Evolutionary conservation across 2,888 invertebrate species (phyloP), one percentile per base, ranked within the genome.

Genomic region (Syritta pipiens): DNA sequence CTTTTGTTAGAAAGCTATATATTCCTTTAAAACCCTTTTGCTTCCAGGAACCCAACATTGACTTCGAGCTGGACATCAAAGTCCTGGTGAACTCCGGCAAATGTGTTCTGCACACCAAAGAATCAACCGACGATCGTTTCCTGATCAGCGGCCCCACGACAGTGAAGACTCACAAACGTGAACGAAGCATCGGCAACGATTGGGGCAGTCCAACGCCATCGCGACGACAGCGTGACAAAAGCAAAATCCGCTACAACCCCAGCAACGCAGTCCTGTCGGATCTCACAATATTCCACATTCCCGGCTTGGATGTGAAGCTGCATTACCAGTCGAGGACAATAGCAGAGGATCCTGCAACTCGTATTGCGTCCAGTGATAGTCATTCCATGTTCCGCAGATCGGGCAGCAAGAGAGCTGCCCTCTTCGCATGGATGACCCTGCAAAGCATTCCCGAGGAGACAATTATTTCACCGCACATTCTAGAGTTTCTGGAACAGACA

Each of bases 361-460:
- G 89, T 6, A 83, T 86, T 7, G 82, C 85, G 6, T 88, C 88
- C 62, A 37, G 81, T 2, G 84, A 88, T 5, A 83, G 84, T 42
- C 83, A 83, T 60, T 77, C 82, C 0, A 77, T 82, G 22, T 75
- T 86, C 0, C 90, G 92, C 26, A 92, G 92, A 82, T 86, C 91
- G 63, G 93, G 93, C 82, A 92, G 92, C 63, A 98, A 96, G 89
- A 96, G 94, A 87, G 98, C 95, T 67, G 95, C 95, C 81, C 89
- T 99, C 82, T 95, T 97, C 90, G 94, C 96, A 0, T 98, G 98
- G 96, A 94, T 98, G 91, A 98, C 97, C 1, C 90, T 99, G 81
- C 97, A 99, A 89, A 97, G 97, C 85, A 96, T 99, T 84, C 98
- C 99, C 0, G 97, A 97, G 87, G 98, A 99, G 89, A 99, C 99